phyloP scores from a whole-genome alignment of 1,140 invertebrate genomes.

The Lepidotrigona ventralis region DNA sequence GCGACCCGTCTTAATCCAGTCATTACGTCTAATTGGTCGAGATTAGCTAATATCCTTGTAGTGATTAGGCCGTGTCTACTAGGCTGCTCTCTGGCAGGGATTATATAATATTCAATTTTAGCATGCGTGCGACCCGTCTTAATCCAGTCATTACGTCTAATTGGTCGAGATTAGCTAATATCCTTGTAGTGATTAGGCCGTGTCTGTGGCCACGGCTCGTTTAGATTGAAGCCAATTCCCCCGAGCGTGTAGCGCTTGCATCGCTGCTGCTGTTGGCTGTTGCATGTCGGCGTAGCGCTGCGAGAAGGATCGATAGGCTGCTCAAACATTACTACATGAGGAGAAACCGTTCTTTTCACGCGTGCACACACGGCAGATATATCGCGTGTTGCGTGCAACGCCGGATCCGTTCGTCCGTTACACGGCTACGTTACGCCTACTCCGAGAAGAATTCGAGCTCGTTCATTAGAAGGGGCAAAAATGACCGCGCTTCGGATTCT shows the following conservation, averaged over 20 bases:
- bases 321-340: slow-evolving; percentile 41
- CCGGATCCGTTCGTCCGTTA: neutral
- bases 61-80: too few relatives aligned
- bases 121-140: slow-evolving; percentile 67
- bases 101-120: slow-evolving; percentile 73
- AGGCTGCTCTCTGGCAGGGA: slow-evolving; percentile 35
- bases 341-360: slow-evolving; percentile 45
- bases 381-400: neutral
- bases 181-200: slow-evolving; percentile 67
- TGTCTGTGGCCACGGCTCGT: slow-evolving; percentile 63
- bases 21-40: slow-evolving; percentile 71
- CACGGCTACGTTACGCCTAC: neutral
- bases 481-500: neutral
- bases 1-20: slow-evolving; percentile 69
- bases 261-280: neutral
- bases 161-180: slow-evolving; percentile 73
- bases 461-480: neutral
- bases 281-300: slow-evolving; percentile 10
- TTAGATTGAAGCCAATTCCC: slow-evolving; percentile 67
- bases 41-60: slow-evolving; percentile 72
- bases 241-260: slow-evolving; percentile 45
- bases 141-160: slow-evolving; percentile 71
- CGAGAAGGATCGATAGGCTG: slow-evolving; percentile 52
- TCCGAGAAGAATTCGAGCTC: neutral
- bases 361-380: slow-evolving; percentile 3